Percentiles rank a stretch among this genome's conserved stretches.
These are phyloP conservation scores for Coptodon rendalli DNA, from an alignment of 2,113 vertebrate genomes.

Conservation along the genomic window DNA sequence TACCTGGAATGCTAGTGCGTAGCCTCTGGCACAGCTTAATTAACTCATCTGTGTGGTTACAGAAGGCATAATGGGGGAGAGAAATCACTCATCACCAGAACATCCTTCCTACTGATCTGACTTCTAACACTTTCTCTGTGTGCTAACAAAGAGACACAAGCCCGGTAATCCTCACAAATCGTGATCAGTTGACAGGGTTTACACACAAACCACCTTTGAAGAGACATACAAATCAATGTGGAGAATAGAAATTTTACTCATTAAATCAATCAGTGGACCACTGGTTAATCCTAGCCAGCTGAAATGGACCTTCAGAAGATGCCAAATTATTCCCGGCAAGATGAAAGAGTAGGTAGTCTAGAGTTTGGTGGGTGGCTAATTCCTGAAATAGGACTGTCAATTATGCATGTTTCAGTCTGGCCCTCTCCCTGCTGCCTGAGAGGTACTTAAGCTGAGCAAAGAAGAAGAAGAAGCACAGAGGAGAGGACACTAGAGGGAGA, in stretches of 20 bases:
- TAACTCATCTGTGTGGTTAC: slow-evolving; percentile 57
- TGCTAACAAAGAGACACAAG: slow-evolving; percentile 12
- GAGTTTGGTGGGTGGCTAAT: slow-evolving; percentile 57
- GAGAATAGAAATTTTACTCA: background rate
- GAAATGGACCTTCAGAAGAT: background rate
- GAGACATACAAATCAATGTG: slow-evolving; percentile 22
- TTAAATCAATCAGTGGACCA: background rate
- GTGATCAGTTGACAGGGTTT: slow-evolving; percentile 19
- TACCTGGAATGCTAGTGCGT: slow-evolving; percentile 42
- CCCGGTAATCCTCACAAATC: slow-evolving; percentile 28
- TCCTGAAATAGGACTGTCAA: slow-evolving; percentile 68
- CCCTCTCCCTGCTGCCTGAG: slow-evolving; percentile 37
- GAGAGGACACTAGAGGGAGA: slow-evolving; percentile 69
- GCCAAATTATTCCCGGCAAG: slow-evolving; percentile 12
- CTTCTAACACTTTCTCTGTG: slow-evolving; percentile 45
- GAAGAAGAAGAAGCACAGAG: background rate
- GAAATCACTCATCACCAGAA: slow-evolving; percentile 56
- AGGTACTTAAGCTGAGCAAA: slow-evolving; percentile 9
- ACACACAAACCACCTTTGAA: background rate
- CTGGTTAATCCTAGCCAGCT: background rate
- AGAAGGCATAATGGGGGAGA: slow-evolving; percentile 48
- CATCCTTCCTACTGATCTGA: slow-evolving; percentile 53
- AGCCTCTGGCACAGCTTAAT: slow-evolving; percentile 62
- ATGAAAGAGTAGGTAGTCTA: slow-evolving; percentile 49
- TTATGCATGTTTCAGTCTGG: slow-evolving; percentile 63